These are phyloP conservation scores for Epicauta chinensis DNA, from an alignment of 1,140 invertebrate genomes.

Conservation along the genomic window DNA sequence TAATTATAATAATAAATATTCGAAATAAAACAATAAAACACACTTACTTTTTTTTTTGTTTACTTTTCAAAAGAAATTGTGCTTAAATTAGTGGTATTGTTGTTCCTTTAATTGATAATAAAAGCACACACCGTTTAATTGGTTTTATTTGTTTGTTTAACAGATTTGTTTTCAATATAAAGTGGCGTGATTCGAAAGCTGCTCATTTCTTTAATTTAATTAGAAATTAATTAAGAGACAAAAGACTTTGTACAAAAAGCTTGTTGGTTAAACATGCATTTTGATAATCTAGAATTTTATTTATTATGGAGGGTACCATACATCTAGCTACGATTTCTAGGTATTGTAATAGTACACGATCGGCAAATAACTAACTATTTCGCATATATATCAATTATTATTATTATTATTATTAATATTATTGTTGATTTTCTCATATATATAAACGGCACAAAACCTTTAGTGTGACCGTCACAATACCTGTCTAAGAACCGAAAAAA, in stretches of 20 bases:
- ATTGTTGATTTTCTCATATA: neutral
- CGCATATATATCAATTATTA: neutral
- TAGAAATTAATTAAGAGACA: neutral
- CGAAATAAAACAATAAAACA: no score
- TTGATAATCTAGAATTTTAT: slow-evolving; percentile 39
- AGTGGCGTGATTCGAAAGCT: slow-evolving; percentile 9
- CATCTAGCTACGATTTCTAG: slow-evolving; percentile 38
- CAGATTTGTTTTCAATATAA: neutral
- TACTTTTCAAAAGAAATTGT: no score
- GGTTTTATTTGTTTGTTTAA: no score
- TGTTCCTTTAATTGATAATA: no score
- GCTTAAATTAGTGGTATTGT: no score
- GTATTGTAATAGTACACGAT: slow-evolving; percentile 32
- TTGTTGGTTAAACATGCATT: slow-evolving; percentile 40
- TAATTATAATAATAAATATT: no score
- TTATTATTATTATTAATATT: neutral
- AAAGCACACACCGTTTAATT: no score
- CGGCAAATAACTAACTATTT: neutral
- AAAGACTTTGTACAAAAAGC: slow-evolving; percentile 42
- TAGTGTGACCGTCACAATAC: no score
- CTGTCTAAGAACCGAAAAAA: no score
- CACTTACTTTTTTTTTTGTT: no score
- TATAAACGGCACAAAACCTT: no score
- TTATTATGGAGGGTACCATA: slow-evolving; percentile 43
- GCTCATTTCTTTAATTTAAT: neutral